Evolutionary conservation across 2,888 invertebrate genomes (phyloP), one percentile per base, ranked within the genome.

Genomic region (Orgyia antiqua): DNA sequence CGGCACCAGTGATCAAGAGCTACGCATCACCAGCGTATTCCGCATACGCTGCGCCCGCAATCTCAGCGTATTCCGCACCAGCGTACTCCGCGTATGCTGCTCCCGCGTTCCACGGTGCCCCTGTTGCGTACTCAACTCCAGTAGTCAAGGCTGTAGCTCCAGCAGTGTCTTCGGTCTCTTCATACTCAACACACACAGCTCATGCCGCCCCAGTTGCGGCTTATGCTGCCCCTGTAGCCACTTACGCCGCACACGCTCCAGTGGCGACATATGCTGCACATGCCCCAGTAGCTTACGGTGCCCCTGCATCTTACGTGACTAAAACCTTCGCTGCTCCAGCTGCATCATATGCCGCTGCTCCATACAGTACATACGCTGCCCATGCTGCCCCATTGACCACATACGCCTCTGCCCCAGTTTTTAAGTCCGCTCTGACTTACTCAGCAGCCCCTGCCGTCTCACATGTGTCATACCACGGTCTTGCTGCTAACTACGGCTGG

Each of bases 391-490:
- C 70, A 2, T 63, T 58, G 7, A 68, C 70, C 5, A 33, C 49
- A n/a, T 50, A 50, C 36, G 33, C 50, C 24, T 33, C 48, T 31
- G 72, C 57, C 54, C 86, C 63, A 44, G 84, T 64, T 10, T 47
- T 67, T 34, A 75, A 75, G 38, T 65, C 78, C 24, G 84, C 82
- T 29, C 52, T 89, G 27, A 65, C 83, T 13, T 89, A 89, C 72
- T 86, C 87, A 15, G 89, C 91, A 21, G 89, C 89, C 19, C 72
- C 72, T 11, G 67, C 88, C 35, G 90, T 90, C 21, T 89, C 91
- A 36, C 91, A 91, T 66, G 88, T 89, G 40, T 75, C 88, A 50
- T 92, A 91, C 84, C 87, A 82, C 47, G 91, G 91, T 38, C 84
- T 89, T 34, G 89, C 89, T 45, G 87, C 88, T 47, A 63, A 71